Conservation (phyloP, 2,113 vertebrate genomes). For the Channa maculata region DNA sequence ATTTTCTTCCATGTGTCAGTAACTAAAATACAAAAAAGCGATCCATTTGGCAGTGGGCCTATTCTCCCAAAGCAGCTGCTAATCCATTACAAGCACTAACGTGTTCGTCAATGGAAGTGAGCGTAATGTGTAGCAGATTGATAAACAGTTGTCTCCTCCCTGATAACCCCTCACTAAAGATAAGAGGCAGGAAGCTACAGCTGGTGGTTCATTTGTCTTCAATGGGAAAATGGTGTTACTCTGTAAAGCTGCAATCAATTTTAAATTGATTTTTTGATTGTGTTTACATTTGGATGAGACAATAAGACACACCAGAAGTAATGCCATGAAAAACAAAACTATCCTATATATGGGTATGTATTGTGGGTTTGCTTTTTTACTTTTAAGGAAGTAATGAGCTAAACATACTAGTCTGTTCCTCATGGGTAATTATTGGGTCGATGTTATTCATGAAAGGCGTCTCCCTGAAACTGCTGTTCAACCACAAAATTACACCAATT, state of each 20-base stretch:
- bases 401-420: not conserved
- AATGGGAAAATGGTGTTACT: not conserved
- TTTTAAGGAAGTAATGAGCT: not conserved
- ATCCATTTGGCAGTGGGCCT: conserved; percentile 14
- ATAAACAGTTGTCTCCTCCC: conserved; percentile 65
- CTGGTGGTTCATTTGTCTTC: not conserved
- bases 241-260: not conserved
- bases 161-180: conserved; percentile 53
- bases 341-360: not conserved
- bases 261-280: not conserved
- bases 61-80: conserved; percentile 34
- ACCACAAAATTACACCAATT: not conserved
- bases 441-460: no score
- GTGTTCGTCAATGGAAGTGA: conserved; percentile 15
- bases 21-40: not conserved
- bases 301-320: not conserved
- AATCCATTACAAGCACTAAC: conserved; percentile 20
- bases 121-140: conserved; percentile 51
- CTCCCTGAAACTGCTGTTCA: no score
- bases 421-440: not conserved
- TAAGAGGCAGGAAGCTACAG: conserved; percentile 9
- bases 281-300: not conserved
- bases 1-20: conserved; percentile 10
- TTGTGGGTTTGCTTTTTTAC: not conserved
- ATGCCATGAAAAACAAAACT: not conserved